Percentiles rank a stretch among this genome's conserved stretches.
phyloP scores from a whole-genome alignment of 2,888 invertebrate genomes.

The Meandrusa payeni region DNA sequence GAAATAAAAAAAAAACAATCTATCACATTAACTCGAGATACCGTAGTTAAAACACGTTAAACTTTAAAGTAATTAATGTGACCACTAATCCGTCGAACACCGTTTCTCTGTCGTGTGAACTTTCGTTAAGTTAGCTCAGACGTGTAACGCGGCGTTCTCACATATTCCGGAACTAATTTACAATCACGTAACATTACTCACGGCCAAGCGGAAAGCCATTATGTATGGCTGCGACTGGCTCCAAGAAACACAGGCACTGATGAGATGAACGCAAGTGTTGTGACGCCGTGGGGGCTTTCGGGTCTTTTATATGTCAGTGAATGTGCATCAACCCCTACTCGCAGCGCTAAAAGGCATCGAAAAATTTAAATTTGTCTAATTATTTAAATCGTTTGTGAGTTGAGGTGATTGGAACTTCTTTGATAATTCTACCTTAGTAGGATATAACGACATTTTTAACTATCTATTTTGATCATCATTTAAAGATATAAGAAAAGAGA shows the following conservation, averaged over 20 bases:
- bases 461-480: too few species aligned
- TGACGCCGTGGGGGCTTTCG: constrained; percentile 43
- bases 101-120: neutral
- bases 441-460: too few species aligned
- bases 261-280: constrained; percentile 82
- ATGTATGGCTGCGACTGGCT: constrained; percentile 36
- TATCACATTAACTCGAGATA: too few species aligned
- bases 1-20: too few species aligned
- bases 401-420: neutral
- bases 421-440: too few species aligned
- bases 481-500: too few species aligned
- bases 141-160: neutral
- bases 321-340: constrained; percentile 64
- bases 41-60: too few species aligned
- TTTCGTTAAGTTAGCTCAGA: neutral
- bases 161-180: constrained; percentile 20
- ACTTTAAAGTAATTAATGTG: neutral
- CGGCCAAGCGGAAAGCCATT: constrained; percentile 66
- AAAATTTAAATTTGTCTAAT: constrained; percentile 40
- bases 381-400: constrained; percentile 23
- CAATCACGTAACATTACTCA: constrained; percentile 48
- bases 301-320: constrained; percentile 72
- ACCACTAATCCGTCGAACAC: neutral
- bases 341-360: constrained; percentile 32
- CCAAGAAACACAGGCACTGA: constrained; percentile 45